These are phyloP conservation scores for Procambarus clarkii DNA, from an alignment of 1,140 invertebrate genomes.

Conservation along the genomic window DNA sequence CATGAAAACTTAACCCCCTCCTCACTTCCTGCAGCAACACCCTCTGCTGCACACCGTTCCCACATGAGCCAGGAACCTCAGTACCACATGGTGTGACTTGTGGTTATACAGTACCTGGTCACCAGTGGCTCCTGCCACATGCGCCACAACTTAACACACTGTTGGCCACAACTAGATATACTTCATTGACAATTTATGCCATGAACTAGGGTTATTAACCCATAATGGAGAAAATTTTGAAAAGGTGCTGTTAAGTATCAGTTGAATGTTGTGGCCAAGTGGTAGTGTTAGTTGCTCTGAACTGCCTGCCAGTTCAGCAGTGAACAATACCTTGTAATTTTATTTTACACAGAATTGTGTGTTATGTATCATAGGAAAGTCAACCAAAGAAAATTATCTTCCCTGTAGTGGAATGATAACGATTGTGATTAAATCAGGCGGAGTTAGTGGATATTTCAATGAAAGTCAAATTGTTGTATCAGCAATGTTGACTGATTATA, in stretches of 20 bases:
- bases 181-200: slow-evolving; percentile 1
- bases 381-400: slow-evolving; percentile 55
- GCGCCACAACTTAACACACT: background rate
- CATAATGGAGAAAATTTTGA: background rate
- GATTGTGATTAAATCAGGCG: slow-evolving; percentile 34
- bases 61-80: slow-evolving; percentile 19
- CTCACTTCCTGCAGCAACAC: slow-evolving; percentile 39
- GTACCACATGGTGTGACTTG: slow-evolving; percentile 14
- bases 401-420: slow-evolving; percentile 27
- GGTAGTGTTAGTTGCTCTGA: slow-evolving; percentile 37
- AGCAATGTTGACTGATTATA: slow-evolving; percentile 47
- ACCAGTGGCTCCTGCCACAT: background rate
- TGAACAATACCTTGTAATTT: slow-evolving; percentile 35
- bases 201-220: slow-evolving; percentile 4
- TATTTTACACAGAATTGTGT: slow-evolving; percentile 10
- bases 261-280: slow-evolving; percentile 1
- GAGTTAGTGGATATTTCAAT: background rate
- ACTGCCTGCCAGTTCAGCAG: slow-evolving; percentile 42
- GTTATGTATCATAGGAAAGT: slow-evolving; percentile 45
- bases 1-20: slow-evolving; percentile 67
- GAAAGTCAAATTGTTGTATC: slow-evolving; percentile 48
- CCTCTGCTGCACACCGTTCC: slow-evolving; percentile 24
- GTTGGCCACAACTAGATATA: slow-evolving; percentile 6
- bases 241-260: background rate
- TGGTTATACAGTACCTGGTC: slow-evolving; percentile 1